Percentiles rank a stretch among this genome's conserved stretches.
Conservation (phyloP, 2,888 invertebrate species). For the Drosophila nr. medialis region DNA sequence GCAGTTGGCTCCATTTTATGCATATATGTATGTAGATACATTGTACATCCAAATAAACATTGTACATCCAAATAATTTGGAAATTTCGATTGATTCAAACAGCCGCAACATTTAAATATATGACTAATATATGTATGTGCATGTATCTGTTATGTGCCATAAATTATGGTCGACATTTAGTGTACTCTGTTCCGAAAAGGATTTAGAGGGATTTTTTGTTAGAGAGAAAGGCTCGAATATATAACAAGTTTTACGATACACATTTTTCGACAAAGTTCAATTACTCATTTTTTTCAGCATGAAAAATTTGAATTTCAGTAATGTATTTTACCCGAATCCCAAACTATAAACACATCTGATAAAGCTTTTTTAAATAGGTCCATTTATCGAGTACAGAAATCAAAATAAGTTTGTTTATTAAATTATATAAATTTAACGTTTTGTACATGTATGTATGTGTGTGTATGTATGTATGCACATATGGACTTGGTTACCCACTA, state of each 20-base stretch:
- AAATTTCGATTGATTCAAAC: slow-evolving; percentile 66
- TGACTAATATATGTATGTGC: no score
- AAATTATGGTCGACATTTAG: slow-evolving; percentile 27
- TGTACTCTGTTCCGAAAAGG: background rate
- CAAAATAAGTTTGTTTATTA: background rate
- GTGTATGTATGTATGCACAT: no score
- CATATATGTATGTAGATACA: background rate
- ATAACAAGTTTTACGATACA: background rate
- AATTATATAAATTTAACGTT: background rate
- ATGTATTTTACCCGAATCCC: background rate
- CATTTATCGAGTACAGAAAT: background rate
- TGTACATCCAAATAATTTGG: no score
- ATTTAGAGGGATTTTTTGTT: background rate
- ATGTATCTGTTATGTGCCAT: no score
- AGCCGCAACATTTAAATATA: slow-evolving; percentile 61
- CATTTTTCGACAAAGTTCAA: background rate
- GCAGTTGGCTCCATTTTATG: slow-evolving; percentile 16
- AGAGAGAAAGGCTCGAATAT: background rate
- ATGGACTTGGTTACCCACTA: background rate
- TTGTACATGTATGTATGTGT: background rate
- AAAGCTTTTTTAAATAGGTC: background rate
- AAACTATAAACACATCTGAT: background rate
- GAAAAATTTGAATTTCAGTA: background rate
- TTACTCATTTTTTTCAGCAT: background rate
- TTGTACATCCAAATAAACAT: background rate